Conservation (phyloP, 1,140 invertebrate genomes). For the Macrostomum lignano region DNA sequence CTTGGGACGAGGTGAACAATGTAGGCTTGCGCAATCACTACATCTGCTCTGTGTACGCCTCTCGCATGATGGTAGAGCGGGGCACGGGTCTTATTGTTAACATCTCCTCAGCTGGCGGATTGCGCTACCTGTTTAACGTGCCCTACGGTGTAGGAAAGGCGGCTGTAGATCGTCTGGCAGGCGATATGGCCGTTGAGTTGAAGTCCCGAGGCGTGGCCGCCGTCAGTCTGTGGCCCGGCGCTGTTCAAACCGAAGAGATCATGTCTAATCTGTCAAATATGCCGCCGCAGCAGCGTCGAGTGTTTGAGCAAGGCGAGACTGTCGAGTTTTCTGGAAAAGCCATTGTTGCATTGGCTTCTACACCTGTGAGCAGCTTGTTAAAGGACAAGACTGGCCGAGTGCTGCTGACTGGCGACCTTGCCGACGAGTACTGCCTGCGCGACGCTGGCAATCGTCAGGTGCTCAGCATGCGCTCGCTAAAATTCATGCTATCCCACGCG, state of each 20-base stretch:
- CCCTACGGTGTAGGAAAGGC: constrained; percentile 27
- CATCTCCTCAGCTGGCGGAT: constrained; percentile 27
- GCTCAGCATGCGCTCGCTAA: too few relatives aligned
- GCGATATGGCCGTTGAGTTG: constrained; percentile 26
- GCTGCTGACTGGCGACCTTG: too few relatives aligned
- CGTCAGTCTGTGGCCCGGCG: constrained; percentile 29
- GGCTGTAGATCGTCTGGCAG: constrained; percentile 26
- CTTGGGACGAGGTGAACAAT: constrained; percentile 27
- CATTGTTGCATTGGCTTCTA: too few relatives aligned
- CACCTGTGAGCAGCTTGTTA: too few relatives aligned
- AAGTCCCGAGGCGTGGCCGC: constrained; percentile 22
- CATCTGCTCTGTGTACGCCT: constrained; percentile 25
- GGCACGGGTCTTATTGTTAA: constrained; percentile 28
- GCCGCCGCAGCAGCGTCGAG: too few relatives aligned
- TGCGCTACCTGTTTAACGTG: constrained; percentile 25
- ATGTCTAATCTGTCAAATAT: too few relatives aligned
- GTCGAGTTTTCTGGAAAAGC: too few relatives aligned
- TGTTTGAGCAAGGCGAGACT: too few relatives aligned
- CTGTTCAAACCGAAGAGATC: constrained; percentile 23
- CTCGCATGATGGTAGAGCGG: constrained; percentile 24
- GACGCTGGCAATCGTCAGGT: too few relatives aligned
- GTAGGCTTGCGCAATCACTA: constrained; percentile 30
- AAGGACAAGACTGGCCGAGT: too few relatives aligned
- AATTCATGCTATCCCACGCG: too few relatives aligned
- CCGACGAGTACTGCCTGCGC: too few relatives aligned